A percentile compares a stretch with the other conserved stretches of the same genome.
These are phyloP conservation scores for Elanoides forficatus DNA, from an alignment of 2,113 vertebrate species.

Conservation along the genomic window DNA sequence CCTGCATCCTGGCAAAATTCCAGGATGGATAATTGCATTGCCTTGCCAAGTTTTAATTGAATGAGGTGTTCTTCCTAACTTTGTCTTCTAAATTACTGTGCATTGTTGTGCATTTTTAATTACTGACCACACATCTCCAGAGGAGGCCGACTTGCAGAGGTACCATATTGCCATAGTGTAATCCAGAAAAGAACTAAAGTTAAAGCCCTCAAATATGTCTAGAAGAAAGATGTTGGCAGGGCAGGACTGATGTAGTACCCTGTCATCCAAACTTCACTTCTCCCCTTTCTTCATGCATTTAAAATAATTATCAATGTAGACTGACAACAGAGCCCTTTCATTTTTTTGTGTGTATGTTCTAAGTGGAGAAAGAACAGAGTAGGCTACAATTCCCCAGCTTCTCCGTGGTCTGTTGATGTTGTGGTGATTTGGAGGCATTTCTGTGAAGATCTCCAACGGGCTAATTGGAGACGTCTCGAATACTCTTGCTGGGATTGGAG, in stretches of 20 bases:
- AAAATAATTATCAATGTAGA: neutral
- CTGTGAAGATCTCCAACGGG: neutral
- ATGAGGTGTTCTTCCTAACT: conserved; percentile 22
- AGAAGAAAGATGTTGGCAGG: neutral
- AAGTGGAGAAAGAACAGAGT: neutral
- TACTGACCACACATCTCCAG: conserved; percentile 4
- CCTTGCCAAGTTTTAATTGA: conserved; percentile 51
- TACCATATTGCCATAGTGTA: neutral
- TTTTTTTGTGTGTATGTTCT: neutral
- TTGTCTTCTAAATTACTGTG: conserved; percentile 9
- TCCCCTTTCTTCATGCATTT: neutral
- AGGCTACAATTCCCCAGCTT: neutral
- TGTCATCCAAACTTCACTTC: neutral
- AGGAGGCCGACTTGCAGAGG: neutral
- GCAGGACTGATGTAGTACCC: neutral
- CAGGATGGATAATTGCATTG: conserved; percentile 19
- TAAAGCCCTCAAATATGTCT: neutral
- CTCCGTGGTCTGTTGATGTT: neutral
- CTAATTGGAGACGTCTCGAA: neutral
- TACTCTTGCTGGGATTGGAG: neutral
- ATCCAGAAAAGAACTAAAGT: neutral
- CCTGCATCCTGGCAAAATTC: conserved; percentile 3
- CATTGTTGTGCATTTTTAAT: conserved; percentile 12
- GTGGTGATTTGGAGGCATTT: neutral
- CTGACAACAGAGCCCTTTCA: neutral